These are phyloP conservation scores for Pterobdella sp. DNA, from an alignment of 2,888 invertebrate species.

Conservation along the genomic window DNA sequence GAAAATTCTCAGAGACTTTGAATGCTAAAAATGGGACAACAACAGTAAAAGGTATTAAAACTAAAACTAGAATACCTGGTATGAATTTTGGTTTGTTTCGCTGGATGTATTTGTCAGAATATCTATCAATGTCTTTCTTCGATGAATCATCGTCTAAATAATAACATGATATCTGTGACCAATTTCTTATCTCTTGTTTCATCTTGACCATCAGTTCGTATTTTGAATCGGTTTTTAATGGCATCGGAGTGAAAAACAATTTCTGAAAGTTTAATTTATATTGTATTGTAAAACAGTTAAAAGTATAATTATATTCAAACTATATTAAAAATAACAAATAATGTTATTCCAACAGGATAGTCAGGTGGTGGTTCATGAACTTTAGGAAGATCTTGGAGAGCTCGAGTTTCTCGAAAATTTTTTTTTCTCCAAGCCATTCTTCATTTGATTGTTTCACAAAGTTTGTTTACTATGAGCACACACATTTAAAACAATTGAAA, in stretches of 20 bases:
- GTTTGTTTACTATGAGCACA: no score
- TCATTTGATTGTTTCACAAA: no score
- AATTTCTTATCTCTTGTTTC: constrained; percentile 6
- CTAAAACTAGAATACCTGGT: not conserved
- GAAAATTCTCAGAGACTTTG: not conserved
- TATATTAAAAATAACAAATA: not conserved
- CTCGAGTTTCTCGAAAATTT: not conserved
- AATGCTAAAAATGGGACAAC: not conserved
- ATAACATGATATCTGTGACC: not conserved
- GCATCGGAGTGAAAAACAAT: constrained; percentile 10
- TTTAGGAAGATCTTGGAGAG: not conserved
- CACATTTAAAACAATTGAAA: no score
- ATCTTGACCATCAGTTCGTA: not conserved
- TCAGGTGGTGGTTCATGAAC: not conserved
- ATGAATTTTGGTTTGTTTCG: not conserved
- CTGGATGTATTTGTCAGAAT: constrained; percentile 25
- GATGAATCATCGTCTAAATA: not conserved
- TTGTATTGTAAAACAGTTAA: not conserved
- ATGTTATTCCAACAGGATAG: not conserved
- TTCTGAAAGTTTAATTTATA: not conserved
- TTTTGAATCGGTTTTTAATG: not conserved
- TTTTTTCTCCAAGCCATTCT: constrained; percentile 7
- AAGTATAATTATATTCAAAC: not conserved
- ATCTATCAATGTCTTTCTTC: constrained; percentile 29
- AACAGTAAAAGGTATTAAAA: not conserved